These are phyloP conservation scores for Nymphalis c-album DNA, from an alignment of 2,888 invertebrate species.

Conservation along the genomic window DNA sequence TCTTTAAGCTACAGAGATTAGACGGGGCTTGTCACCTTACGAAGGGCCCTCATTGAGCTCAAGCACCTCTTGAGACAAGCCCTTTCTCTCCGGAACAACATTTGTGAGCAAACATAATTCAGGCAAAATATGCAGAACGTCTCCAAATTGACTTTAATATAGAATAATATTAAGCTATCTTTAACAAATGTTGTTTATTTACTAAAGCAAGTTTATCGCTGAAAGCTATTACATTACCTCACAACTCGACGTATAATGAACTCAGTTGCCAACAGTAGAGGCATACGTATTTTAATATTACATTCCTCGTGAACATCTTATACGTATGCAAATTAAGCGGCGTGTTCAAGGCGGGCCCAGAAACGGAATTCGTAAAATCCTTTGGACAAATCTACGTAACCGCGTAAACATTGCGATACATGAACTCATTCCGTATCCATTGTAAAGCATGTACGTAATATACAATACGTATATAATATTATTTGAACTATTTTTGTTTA, in stretches of 20 bases:
- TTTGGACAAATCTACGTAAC: conserved; percentile 37
- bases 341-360: conserved; percentile 35
- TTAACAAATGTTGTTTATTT: conserved; percentile 22
- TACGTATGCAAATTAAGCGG: conserved; percentile 41
- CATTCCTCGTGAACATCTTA: conserved; percentile 40
- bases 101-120: conserved; percentile 69
- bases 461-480: no score
- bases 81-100: conserved; percentile 56
- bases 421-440: neutral
- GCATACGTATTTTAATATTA: conserved; percentile 40
- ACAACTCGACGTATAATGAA: conserved; percentile 38
- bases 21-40: conserved; percentile 69
- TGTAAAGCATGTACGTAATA: neutral
- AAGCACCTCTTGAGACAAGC: conserved; percentile 69
- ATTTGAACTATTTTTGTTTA: no score
- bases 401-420: conserved; percentile 10
- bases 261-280: conserved; percentile 35
- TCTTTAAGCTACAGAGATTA: conserved; percentile 68
- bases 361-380: conserved; percentile 39
- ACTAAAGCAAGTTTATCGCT: conserved; percentile 28
- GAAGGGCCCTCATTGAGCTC: conserved; percentile 55
- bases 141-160: conserved; percentile 47
- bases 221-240: conserved; percentile 35
- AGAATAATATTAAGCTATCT: conserved; percentile 33
- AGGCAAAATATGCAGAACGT: conserved; percentile 64